Percentiles rank a stretch among this genome's conserved stretches.
These are phyloP conservation scores for Hydraecia micacea DNA, from an alignment of 2,888 invertebrate genomes.

Conservation along the genomic window DNA sequence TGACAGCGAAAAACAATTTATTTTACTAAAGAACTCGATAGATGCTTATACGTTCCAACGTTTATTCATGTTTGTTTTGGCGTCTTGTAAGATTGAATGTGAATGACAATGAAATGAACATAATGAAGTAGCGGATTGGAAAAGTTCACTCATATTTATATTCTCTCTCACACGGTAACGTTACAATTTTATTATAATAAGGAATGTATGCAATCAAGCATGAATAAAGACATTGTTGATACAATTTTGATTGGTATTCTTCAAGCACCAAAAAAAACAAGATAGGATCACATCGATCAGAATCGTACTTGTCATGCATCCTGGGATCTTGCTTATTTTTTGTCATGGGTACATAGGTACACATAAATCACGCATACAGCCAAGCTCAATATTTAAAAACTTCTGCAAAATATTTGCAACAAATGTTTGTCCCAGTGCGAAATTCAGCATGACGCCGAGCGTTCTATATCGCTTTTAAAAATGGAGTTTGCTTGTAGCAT, in stretches of 20 bases:
- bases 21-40: slow-evolving; percentile 6
- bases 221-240: not conserved
- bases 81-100: slow-evolving; percentile 1
- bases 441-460: not conserved
- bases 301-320: not conserved
- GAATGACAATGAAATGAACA: slow-evolving; percentile 22
- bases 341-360: not conserved
- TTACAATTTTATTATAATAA: slow-evolving; percentile 6
- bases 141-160: slow-evolving; percentile 26
- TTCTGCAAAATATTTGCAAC: no score
- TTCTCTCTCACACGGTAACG: not conserved
- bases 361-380: not conserved
- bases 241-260: not conserved
- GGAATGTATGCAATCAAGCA: not conserved
- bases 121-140: slow-evolving; percentile 1
- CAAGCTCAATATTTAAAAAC: not conserved
- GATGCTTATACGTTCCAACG: not conserved
- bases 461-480: not conserved
- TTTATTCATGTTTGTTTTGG: slow-evolving; percentile 7
- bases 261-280: not conserved
- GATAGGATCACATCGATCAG: not conserved
- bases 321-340: not conserved
- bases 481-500: not conserved
- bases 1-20: slow-evolving; percentile 7
- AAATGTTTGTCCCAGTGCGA: not conserved